Conservation (phyloP, 2,113 vertebrate species). For the Cebidichthys violaceus region DNA sequence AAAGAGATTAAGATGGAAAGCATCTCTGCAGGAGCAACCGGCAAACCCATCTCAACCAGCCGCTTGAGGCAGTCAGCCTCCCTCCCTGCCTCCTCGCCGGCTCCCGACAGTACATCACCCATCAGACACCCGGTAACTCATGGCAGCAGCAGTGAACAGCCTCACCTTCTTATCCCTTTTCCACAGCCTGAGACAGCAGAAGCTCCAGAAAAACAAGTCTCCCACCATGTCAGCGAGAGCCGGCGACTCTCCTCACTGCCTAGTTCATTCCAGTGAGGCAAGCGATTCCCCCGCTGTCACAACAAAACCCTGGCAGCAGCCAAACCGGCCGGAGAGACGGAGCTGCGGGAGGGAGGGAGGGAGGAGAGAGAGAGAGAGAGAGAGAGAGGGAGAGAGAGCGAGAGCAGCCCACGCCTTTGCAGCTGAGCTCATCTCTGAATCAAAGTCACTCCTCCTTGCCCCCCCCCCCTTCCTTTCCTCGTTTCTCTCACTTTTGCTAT, state of each 20-base stretch:
- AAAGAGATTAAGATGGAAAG: conserved; percentile 5
- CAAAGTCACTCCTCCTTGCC: conserved; percentile 66
- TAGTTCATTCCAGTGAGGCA: conserved; percentile 77
- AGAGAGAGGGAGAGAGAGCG: conserved; percentile 30
- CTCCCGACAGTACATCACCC: conserved; percentile 21
- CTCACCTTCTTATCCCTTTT: conserved; percentile 86
- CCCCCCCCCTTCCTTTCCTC: conserved; percentile 27
- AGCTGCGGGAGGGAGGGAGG: conserved; percentile 28
- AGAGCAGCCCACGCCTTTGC: conserved; percentile 72
- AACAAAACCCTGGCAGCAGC: conserved; percentile 70
- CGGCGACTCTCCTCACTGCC: conserved; percentile 39
- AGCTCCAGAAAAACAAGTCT: conserved; percentile 84
- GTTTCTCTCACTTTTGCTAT: conserved; percentile 65
- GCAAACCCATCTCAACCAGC: conserved; percentile 24
- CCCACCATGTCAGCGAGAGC: conserved; percentile 81
- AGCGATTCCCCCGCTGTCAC: conserved; percentile 61
- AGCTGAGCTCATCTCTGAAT: conserved; percentile 83
- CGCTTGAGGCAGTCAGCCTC: conserved; percentile 24
- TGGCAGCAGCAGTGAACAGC: conserved; percentile 35
- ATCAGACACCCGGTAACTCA: conserved; percentile 8
- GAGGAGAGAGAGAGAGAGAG: conserved; percentile 26
- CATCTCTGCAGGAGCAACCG: conserved; percentile 20
- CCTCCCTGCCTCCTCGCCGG: conserved; percentile 26
- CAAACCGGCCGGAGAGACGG: conserved; percentile 43
- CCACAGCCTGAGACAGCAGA: conserved; percentile 86